Base-by-base conservation (phyloP, 2,113 vertebrate genomes). In the Furnarius figulus region DNA sequence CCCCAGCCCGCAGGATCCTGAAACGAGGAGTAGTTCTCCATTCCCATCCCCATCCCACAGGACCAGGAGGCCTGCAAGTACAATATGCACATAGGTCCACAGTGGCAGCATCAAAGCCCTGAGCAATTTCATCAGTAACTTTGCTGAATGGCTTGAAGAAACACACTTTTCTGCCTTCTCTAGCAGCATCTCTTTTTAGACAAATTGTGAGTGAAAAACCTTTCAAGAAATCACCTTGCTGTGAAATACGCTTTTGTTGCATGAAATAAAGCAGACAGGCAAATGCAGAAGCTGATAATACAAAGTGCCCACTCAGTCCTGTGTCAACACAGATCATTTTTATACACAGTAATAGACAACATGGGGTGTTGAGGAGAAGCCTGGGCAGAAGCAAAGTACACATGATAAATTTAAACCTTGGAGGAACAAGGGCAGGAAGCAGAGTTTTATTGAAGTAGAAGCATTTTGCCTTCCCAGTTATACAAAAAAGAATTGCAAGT, bases 301-400 rank as follows among this genome's bases (percentile, higher is more conserved):
- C 71, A 61, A 96, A 97, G 85, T 90, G 79, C 87, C 90, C 82
- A 18, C 59, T 96, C 96, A 83, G 82, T 89, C 84, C 87, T 90
- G 31, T 93, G 89, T 96, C 96, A 96, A 96, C 94, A 95, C 85
- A 87, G 94, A 95, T 95, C 93, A 87, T 96, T 97, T 96, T 95
- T 96, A 94, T 53, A 85, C 70, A 58, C 63, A 65, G 75, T 56
- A 95, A 86, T 59, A 87, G 88, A 91, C 88, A 94, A 93, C 52
- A 31, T 21, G 55, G 55, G 74, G 47, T 22, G 33, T 37, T 59
- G 78, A 85, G 72, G 59, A 85, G 87, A 85, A 79, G 79, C 76
- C 68, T 87, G 70, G 68, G 67, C 62, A 79, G 85, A 83, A 95
- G 56, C 39, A 49, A 93, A 84, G 30, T 47, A 49, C 72, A 88